A percentile compares a stretch with the other conserved stretches of the same genome.
Conservation (phyloP, 2,797 vertebrate genomes). For the Sphenodon punctatus region DNA sequence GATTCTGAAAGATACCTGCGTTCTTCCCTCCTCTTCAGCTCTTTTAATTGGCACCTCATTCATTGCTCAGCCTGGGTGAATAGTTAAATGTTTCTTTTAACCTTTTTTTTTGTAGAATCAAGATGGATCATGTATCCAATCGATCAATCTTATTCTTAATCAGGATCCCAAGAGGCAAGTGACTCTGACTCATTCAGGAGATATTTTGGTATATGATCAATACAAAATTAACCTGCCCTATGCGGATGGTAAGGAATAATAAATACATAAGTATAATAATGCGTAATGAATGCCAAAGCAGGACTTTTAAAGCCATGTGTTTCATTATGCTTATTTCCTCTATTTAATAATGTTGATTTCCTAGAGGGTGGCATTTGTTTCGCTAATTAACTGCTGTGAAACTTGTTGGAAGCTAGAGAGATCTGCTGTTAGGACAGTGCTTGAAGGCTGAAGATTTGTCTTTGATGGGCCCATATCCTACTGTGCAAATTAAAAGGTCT, state of each 20-base stretch:
- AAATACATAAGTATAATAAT: background rate
- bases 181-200: conserved; percentile 89
- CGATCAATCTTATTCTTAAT: conserved; percentile 87
- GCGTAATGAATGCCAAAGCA: background rate
- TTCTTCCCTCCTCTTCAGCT: background rate
- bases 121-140: conserved; percentile 93
- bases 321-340: background rate
- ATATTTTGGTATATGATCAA: conserved; percentile 90
- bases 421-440: background rate
- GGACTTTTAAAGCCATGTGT: background rate
- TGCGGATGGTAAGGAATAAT: conserved; percentile 84
- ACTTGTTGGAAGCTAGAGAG: background rate
- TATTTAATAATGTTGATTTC: background rate
- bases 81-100: background rate
- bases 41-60: background rate
- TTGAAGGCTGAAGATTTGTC: background rate
- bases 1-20: background rate
- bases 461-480: background rate
- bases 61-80: no score
- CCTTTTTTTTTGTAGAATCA: conserved; percentile 83
- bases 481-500: background rate
- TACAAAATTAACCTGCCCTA: conserved; percentile 93
- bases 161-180: conserved; percentile 93
- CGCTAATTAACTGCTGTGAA: background rate
- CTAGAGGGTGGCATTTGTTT: background rate